Percentiles rank a stretch among this genome's conserved stretches.
Conservation (phyloP, 2,797 vertebrate genomes). For the Myotis myotis region DNA sequence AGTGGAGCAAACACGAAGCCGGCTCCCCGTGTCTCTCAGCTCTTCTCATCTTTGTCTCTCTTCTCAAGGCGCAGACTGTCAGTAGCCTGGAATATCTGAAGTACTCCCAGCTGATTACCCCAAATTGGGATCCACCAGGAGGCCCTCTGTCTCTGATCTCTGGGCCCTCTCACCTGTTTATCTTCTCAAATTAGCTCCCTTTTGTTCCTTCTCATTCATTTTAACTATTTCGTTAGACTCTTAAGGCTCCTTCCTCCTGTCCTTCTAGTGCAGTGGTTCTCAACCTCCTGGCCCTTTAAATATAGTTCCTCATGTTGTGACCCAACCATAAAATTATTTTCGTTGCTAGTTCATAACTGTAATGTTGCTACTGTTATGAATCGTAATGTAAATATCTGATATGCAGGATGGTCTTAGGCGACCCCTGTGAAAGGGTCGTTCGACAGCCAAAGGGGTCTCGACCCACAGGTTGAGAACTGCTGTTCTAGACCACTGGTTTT, state of each 20-base stretch:
- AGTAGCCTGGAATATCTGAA: not conserved
- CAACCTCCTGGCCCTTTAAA: no score
- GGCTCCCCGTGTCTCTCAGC: not conserved
- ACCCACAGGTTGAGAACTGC: no score
- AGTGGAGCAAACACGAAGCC: not conserved
- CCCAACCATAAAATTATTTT: no score
- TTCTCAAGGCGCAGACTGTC: not conserved
- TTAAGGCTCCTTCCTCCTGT: not conserved
- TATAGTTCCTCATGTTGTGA: no score
- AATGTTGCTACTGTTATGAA: no score
- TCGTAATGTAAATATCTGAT: no score
- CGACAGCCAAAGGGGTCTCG: no score
- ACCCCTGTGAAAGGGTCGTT: no score
- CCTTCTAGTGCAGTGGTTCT: no score
- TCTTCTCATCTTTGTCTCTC: not conserved
- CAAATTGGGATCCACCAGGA: not conserved
- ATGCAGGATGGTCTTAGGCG: no score
- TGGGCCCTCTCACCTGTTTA: not conserved
- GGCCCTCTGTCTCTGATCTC: not conserved
- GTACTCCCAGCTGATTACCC: not conserved
- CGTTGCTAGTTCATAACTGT: no score
- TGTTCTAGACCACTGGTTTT: no score
- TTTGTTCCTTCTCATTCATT: not conserved
- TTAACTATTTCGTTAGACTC: not conserved
- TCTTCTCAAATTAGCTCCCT: not conserved